phyloP scores from a whole-genome alignment of 2,113 vertebrate genomes.

The Ornithorhynchus anatinus region DNA sequence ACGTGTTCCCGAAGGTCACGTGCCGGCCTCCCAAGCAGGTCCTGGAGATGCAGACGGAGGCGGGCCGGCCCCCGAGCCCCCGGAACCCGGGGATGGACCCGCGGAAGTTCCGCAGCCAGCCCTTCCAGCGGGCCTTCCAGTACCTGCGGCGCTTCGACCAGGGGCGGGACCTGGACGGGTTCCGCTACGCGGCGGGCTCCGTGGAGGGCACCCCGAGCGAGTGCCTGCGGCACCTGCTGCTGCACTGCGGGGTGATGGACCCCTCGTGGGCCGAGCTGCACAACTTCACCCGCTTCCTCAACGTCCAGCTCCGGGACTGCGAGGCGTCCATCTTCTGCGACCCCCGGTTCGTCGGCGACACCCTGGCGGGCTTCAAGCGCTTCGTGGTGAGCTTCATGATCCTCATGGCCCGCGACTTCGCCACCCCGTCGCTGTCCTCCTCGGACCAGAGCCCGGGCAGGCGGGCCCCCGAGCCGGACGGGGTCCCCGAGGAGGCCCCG shows the following conservation, averaged over 20 bases:
- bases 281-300: slow-evolving; percentile 91
- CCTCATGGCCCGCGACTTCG: slow-evolving; percentile 94
- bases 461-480: slow-evolving; percentile 48
- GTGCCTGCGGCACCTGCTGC: slow-evolving; percentile 86
- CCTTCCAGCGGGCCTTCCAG: slow-evolving; percentile 92
- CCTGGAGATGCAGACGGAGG: slow-evolving; percentile 67
- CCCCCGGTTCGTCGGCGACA: slow-evolving; percentile 75
- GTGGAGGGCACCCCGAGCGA: slow-evolving; percentile 81
- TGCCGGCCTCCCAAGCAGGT: slow-evolving; percentile 91
- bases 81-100: slow-evolving; percentile 83
- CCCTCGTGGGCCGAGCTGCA: slow-evolving; percentile 93
- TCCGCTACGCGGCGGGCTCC: slow-evolving; percentile 57
- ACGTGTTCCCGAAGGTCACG: slow-evolving; percentile 86
- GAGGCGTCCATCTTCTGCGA: slow-evolving; percentile 90
- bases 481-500: slow-evolving; percentile 78
- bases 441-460: slow-evolving; percentile 88
- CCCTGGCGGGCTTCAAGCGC: slow-evolving; percentile 85
- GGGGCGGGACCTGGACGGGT: slow-evolving; percentile 72
- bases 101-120: slow-evolving; percentile 79
- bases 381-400: slow-evolving; percentile 97
- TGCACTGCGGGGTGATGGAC: slow-evolving; percentile 84
- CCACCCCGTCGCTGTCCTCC: slow-evolving; percentile 87
- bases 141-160: slow-evolving; percentile 82
- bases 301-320: slow-evolving; percentile 86
- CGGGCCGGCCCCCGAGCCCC: not conserved